Evolutionary conservation across 2,113 vertebrate genomes (phyloP), one percentile per base, ranked within the genome.

Genomic region (Cavia porcellus): DNA sequence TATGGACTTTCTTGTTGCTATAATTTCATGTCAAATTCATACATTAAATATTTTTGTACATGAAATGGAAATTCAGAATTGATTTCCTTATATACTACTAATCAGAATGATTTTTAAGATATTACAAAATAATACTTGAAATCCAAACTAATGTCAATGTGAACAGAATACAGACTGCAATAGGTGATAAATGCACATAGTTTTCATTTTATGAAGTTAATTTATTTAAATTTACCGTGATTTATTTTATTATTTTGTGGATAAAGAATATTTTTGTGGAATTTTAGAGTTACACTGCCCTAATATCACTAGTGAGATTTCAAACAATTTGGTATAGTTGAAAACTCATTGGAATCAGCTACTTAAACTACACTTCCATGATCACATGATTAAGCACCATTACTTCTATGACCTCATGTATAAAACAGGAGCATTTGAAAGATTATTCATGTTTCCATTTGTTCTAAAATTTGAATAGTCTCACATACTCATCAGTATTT

Each of bases 21-120:
- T 42, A 90, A 75, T 90, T 96, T 57, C 32, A 52, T 57, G 30
- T 13, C 84, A 47, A 86, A 59, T 25, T 86, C 80, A 72, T 62
- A 91, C 35, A 11, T 1, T 55, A 74, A 92, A 59, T 1, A 83
- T 89, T 14, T 89, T 57, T 79, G 24, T 7, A 20, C 15, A 93
- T 50, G 83, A 92, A 90, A 61, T 85, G 47, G 25, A 92, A 83
- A 79, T 42, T 92, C 30, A 93, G 35, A 90, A 82, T 59, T 61
- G 9, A 64, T 92, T 90, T 92, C 68, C 11, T 93, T 84, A 75
- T n/a, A 47, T 84, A 50, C n/a, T 94, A 87, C 1, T 94, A 89
- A 90, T 57, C 38, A 87, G 14, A 89, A 11, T 93, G 61, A 94
- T n/a, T 59, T 86, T 88, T 64, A 88, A 92, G 59, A 81, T 14